Base-by-base conservation (phyloP, 2,797 vertebrate species). In the Leuciscus waleckii region DNA sequence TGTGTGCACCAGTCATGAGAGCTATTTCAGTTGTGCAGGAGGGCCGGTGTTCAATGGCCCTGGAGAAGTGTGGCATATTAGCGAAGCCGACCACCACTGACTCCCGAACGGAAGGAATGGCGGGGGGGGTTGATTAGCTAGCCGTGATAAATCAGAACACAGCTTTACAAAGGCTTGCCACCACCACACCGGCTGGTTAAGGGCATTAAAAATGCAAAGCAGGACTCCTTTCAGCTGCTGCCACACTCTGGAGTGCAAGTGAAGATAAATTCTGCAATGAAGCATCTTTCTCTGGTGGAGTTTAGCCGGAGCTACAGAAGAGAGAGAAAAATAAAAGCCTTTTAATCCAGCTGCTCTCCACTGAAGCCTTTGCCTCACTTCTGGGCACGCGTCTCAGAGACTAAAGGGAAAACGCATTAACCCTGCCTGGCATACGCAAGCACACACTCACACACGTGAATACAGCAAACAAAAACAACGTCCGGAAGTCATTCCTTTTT, bases 141-240 rank as follows among this genome's bases (percentile, higher is more conserved):
- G 88, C 88, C 87, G 81, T 91, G 93, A 93, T 94, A 91, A 94
- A 94, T 91, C 91, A 89, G 91, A 92, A 93, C 89, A 90, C 87
- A 89, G 92, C 91, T 94, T 93, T 92, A 89, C 54, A 43, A 80
- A 82, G 69, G 88, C 82, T 88, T 84, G 63, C 56, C 56, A 77
- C 77, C 7, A 43, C 83, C 78, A 86, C 65, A 69, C 67, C 9
- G 77, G 46, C 73, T 77, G 75, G 79, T 82, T 88, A 73, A 93
- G 94, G 91, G 91, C 91, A 94, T 94, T 93, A 94, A 91, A 93
- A 92, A 94, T 94, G 93, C 93, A 93, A 94, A 95, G 93, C 88
- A 86, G 90, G 85, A 88, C 80, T 87, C 89, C 89, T 92, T 94
- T 94, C 89, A 91, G 91, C 67, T 51, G 84, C 91, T 92, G 93